Conservation (phyloP, 2,888 invertebrate genomes). For the Lycaena phlaeas region DNA sequence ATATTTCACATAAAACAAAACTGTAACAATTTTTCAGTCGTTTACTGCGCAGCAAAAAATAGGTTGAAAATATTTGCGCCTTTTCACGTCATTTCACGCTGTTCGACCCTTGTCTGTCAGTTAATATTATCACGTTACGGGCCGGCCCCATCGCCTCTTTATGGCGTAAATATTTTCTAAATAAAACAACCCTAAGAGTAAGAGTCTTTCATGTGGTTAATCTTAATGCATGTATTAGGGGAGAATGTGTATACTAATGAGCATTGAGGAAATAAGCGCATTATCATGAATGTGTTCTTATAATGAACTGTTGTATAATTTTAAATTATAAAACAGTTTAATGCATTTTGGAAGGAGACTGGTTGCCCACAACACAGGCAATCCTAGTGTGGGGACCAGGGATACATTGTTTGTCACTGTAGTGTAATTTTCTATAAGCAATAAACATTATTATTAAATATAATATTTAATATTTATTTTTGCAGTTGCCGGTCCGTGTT, state of each 20-base stretch:
- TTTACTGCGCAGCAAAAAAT: background rate
- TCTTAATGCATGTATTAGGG: slow-evolving; percentile 3
- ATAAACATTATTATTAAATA: no score
- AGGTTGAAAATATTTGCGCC: background rate
- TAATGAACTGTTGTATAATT: no score
- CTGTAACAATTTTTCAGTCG: no score
- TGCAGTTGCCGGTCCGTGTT: no score
- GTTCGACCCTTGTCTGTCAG: slow-evolving; percentile 1
- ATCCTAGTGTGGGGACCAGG: no score
- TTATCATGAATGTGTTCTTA: background rate
- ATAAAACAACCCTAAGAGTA: background rate
- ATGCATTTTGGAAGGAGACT: no score
- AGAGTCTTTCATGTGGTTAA: background rate
- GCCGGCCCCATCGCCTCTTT: background rate
- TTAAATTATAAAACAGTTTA: no score
- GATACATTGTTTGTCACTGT: no score
- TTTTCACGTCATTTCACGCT: background rate
- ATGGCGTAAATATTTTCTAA: slow-evolving; percentile 3
- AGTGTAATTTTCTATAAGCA: no score
- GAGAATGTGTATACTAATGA: background rate
- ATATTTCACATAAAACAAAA: no score
- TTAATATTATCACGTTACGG: slow-evolving; percentile 1
- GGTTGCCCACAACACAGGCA: no score
- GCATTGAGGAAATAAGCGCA: background rate
- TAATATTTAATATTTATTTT: no score